Conservation (phyloP, 2,113 vertebrate species). For the Calidris pugnax region DNA sequence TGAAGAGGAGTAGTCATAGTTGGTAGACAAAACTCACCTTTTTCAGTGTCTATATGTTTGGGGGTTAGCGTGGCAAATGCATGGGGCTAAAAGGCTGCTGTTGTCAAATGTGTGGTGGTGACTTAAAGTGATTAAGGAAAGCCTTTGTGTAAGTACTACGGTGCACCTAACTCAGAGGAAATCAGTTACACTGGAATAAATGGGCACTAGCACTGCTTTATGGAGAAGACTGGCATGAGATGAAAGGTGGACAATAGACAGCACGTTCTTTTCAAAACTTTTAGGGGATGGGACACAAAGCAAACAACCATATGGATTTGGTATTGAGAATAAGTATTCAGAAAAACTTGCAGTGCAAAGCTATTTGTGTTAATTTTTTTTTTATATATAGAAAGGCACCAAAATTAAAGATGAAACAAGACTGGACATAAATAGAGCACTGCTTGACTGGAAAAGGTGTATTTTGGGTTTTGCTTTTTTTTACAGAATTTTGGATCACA, state of each 20-base stretch:
- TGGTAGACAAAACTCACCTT: accelerated
- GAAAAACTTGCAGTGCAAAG: not conserved
- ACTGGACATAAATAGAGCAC: accelerated
- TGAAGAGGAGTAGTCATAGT: not conserved
- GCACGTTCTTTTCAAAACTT: not conserved
- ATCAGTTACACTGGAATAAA: not conserved
- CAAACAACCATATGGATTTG: not conserved
- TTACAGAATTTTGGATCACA: not conserved
- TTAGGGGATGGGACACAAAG: accelerated
- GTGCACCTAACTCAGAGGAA: not conserved
- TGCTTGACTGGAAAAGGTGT: not conserved
- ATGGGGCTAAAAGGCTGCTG: not conserved
- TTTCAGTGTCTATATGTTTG: accelerated
- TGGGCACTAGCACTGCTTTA: not conserved
- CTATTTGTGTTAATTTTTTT: not conserved
- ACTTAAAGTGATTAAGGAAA: not conserved
- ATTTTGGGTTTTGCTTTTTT: too few relatives aligned
- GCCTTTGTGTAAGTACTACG: not conserved
- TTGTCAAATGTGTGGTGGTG: not conserved
- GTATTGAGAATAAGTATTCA: not conserved
- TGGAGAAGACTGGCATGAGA: not conserved
- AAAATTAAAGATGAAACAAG: not conserved
- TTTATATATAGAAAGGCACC: not conserved
- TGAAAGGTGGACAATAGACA: not conserved
- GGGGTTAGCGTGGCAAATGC: not conserved